These are phyloP conservation scores for Aphodius granarius DNA, from an alignment of 2,888 invertebrate genomes.

Conservation along the genomic window DNA sequence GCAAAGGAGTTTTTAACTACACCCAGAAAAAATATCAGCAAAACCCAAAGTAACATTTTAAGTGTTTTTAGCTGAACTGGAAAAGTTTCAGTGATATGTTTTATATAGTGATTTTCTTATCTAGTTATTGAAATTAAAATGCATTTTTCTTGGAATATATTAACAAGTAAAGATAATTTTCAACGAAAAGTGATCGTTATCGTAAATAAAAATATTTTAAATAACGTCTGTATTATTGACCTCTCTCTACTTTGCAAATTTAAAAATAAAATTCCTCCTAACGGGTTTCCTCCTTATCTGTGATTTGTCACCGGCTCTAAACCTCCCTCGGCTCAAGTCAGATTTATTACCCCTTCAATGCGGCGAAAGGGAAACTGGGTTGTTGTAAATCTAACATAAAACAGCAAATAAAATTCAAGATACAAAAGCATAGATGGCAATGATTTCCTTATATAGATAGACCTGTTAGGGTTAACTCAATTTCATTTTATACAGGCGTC, in stretches of 20 bases:
- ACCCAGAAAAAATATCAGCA: neutral
- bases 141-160: too few species aligned
- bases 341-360: slow-evolving; percentile 41
- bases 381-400: slow-evolving; percentile 41
- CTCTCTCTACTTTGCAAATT: too few species aligned
- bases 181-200: neutral
- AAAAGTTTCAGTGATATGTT: too few species aligned
- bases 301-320: slow-evolving; percentile 14
- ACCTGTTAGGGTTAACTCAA: too few species aligned
- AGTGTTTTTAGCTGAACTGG: too few species aligned
- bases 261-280: neutral
- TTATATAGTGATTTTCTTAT: too few species aligned
- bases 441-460: neutral
- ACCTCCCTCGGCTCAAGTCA: slow-evolving; percentile 26
- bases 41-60: too few species aligned
- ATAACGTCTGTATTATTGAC: too few species aligned
- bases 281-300: neutral
- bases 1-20: neutral
- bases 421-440: neutral
- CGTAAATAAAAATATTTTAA: neutral
- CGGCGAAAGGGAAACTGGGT: slow-evolving; percentile 43
- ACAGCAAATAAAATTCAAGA: slow-evolving; percentile 35
- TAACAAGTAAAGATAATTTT: neutral
- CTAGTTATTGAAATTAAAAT: too few species aligned
- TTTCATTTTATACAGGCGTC: too few species aligned